These are phyloP conservation scores for Axea sp. DNA, from an alignment of 2,888 invertebrate species.

Conservation along the genomic window DNA sequence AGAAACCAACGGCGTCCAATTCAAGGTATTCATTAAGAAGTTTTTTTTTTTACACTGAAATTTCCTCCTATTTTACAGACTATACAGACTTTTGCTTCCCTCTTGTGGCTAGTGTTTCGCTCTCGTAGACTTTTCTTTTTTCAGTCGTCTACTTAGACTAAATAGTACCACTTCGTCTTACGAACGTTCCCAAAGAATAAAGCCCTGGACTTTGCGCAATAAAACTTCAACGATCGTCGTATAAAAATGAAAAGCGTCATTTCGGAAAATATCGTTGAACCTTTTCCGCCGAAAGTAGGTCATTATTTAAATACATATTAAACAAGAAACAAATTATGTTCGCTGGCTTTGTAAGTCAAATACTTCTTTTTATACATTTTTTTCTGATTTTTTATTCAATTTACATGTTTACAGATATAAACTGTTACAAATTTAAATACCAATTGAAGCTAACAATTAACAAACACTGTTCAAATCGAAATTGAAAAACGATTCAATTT, in stretches of 20 bases:
- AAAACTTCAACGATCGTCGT: constrained; percentile 39
- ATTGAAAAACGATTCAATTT: background rate
- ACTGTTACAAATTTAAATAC: no score
- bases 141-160: constrained; percentile 40
- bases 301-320: constrained; percentile 36
- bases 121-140: constrained; percentile 26
- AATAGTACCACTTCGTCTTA: constrained; percentile 45
- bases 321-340: constrained; percentile 23
- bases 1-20: constrained; percentile 1
- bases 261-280: constrained; percentile 36
- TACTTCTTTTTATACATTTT: background rate
- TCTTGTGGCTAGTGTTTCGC: constrained; percentile 41
- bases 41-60: constrained; percentile 27
- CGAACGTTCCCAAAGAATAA: constrained; percentile 28
- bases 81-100: constrained; percentile 12
- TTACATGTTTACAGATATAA: background rate
- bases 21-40: constrained; percentile 28
- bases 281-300: constrained; percentile 14
- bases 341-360: background rate
- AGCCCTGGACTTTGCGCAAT: constrained; percentile 33
- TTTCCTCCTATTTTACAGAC: constrained; percentile 32
- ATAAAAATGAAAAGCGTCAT: constrained; percentile 36
- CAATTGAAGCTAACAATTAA: no score
- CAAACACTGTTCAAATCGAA: no score
- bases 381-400: background rate